phyloP scores from a whole-genome alignment of 30 jellyfish, hydroid and myxozoan species.

The Aurelia coerulea region DNA sequence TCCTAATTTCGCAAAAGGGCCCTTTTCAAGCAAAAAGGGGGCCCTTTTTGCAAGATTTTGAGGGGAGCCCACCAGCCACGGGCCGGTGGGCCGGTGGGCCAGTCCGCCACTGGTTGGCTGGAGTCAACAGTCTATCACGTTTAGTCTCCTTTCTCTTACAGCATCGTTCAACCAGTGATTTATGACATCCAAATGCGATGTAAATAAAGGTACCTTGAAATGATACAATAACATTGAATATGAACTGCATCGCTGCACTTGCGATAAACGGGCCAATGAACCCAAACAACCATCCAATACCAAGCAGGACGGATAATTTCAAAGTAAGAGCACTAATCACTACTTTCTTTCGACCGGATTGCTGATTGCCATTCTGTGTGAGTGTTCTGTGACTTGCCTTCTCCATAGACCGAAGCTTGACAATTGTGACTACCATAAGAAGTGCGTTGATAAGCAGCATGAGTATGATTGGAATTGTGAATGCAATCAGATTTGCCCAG shows the following conservation, averaged over 20 bases:
- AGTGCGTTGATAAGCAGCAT: not conserved
- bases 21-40: too few relatives aligned
- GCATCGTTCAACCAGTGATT: not conserved
- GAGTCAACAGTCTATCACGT: too few relatives aligned
- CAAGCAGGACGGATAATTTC: slow-evolving; percentile 24
- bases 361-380: not conserved
- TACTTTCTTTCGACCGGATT: slow-evolving; percentile 12
- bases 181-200: slow-evolving; percentile 30
- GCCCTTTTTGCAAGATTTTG: too few relatives aligned
- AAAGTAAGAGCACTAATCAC: not conserved
- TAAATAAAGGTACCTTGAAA: slow-evolving; percentile 31
- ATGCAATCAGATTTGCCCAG: slow-evolving; percentile 35
- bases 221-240: not conserved
- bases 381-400: not conserved
- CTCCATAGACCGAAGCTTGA: not conserved
- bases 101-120: too few relatives aligned
- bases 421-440: slow-evolving; percentile 1
- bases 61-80: too few relatives aligned
- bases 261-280: slow-evolving; percentile 1
- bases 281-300: slow-evolving; percentile 43
- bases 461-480: not conserved
- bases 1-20: too few relatives aligned
- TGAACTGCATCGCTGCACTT: not conserved
- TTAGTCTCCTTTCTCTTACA: not conserved
- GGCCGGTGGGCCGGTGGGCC: too few relatives aligned